phyloP scores from a whole-genome alignment of 1,140 invertebrate genomes.

The Apis dorsata region DNA sequence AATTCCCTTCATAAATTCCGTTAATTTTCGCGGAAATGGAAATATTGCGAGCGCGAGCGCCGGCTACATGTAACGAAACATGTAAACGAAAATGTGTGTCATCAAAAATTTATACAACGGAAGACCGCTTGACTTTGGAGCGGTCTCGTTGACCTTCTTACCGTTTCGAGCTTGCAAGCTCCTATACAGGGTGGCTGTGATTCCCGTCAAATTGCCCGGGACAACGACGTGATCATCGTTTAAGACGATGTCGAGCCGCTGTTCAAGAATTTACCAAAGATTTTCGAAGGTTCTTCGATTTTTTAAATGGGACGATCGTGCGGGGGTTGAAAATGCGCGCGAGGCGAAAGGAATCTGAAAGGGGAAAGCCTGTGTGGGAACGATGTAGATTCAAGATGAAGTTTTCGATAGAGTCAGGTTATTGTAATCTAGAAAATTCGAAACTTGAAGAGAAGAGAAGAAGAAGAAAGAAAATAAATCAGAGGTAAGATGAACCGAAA shows the following conservation, averaged over 20 bases:
- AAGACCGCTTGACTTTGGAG: slow-evolving; percentile 27
- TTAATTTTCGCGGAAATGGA: background rate
- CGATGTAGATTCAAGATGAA: too few relatives aligned
- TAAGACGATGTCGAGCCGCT: background rate
- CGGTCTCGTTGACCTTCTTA: slow-evolving; percentile 31
- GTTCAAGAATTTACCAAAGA: background rate
- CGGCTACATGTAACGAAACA: background rate
- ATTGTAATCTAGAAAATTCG: too few relatives aligned
- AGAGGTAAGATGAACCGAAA: too few relatives aligned
- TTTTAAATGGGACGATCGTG: background rate
- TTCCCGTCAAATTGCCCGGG: background rate
- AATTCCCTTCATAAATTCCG: background rate
- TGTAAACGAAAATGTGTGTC: slow-evolving; percentile 9
- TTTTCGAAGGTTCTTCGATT: background rate
- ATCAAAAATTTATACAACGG: slow-evolving; percentile 29
- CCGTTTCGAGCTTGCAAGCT: background rate
- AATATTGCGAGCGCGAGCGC: background rate
- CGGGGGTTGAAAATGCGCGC: too few relatives aligned
- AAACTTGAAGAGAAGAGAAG: too few relatives aligned
- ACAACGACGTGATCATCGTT: background rate
- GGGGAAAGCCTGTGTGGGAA: too few relatives aligned
- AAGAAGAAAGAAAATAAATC: too few relatives aligned
- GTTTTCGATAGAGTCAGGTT: too few relatives aligned
- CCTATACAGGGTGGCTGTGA: background rate
- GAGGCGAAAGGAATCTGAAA: background rate